Evolutionary conservation across 2,888 invertebrate genomes (phyloP).

Genomic region (Lordiphosa fenestrarum): DNA sequence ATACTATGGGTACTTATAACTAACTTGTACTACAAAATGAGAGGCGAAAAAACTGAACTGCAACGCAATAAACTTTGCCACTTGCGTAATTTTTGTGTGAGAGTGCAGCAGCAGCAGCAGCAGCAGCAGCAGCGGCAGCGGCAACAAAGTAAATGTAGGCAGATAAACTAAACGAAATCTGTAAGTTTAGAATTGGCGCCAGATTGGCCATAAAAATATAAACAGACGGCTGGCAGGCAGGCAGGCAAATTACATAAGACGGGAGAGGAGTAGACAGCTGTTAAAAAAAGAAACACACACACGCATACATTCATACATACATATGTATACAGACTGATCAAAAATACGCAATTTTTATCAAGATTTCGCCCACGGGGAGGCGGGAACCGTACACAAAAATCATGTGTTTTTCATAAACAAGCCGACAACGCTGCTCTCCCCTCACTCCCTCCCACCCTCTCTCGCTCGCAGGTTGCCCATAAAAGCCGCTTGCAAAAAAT

Average conservation of each 20-base stretch:
- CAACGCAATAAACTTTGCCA: conserved; percentile 63
- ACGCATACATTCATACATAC: no score
- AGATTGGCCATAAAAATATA: conserved; percentile 61
- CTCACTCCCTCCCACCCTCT: conserved; percentile 31
- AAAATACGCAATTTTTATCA: not conserved
- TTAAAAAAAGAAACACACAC: not conserved
- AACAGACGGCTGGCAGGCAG: conserved; percentile 38
- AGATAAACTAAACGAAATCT: conserved; percentile 1
- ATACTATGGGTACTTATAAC: not conserved
- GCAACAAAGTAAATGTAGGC: conserved; percentile 11
- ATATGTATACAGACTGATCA: not conserved
- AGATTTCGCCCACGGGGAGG: no score
- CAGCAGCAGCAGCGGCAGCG: conserved; percentile 5
- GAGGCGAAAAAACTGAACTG: conserved; percentile 42
- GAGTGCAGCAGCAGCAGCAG: conserved; percentile 8
- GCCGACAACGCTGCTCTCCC: conserved; percentile 9
- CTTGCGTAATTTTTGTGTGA: conserved; percentile 60
- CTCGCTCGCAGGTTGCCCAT: conserved; percentile 58
- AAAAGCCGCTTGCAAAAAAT: conserved; percentile 61
- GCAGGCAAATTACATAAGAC: conserved; percentile 19
- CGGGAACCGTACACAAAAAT: conserved; percentile 44
- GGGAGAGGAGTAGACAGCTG: conserved; percentile 10
- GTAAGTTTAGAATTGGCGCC: conserved; percentile 51
- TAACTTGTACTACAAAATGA: not conserved
- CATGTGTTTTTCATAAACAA: conserved; percentile 75